Conservation (phyloP, 2,113 vertebrate species). For the Eonycteris spelaea region DNA sequence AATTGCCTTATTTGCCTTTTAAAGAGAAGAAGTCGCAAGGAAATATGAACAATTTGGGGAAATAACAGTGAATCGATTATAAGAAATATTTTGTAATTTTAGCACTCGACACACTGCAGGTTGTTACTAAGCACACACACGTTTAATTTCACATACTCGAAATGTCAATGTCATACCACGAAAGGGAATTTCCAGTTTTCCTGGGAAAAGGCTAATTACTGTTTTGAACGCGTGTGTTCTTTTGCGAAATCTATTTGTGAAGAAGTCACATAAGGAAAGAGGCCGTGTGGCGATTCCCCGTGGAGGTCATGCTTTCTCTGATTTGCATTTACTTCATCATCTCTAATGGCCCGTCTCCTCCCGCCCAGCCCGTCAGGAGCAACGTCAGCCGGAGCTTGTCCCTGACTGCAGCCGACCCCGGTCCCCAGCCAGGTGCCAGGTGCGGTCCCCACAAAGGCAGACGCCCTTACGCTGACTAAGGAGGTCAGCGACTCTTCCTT, state of each 20-base stretch:
- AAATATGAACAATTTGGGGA: background rate
- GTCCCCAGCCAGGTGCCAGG: no score
- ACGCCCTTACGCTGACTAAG: background rate
- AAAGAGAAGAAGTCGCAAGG: background rate
- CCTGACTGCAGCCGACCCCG: background rate
- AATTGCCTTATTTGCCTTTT: background rate
- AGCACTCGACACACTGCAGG: background rate
- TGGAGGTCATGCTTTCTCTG: rapidly evolving
- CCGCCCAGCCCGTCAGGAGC: background rate
- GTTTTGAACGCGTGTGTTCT: background rate
- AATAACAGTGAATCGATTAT: background rate
- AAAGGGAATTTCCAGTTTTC: background rate
- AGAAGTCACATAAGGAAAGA: rapidly evolving
- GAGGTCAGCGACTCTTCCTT: background rate
- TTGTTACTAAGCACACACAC: rapidly evolving
- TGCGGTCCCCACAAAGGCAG: background rate
- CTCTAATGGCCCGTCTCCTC: no score
- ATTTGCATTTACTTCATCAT: no score
- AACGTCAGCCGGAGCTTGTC: rapidly evolving
- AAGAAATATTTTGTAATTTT: background rate
- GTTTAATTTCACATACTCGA: background rate
- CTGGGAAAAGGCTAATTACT: background rate
- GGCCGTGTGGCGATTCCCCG: rapidly evolving
- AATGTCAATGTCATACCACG: background rate
- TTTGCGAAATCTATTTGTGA: background rate